Evolutionary conservation across 2,888 invertebrate species (phyloP), one percentile per base, ranked within the genome.

Genomic region (Ecliptopera silaceata): DNA sequence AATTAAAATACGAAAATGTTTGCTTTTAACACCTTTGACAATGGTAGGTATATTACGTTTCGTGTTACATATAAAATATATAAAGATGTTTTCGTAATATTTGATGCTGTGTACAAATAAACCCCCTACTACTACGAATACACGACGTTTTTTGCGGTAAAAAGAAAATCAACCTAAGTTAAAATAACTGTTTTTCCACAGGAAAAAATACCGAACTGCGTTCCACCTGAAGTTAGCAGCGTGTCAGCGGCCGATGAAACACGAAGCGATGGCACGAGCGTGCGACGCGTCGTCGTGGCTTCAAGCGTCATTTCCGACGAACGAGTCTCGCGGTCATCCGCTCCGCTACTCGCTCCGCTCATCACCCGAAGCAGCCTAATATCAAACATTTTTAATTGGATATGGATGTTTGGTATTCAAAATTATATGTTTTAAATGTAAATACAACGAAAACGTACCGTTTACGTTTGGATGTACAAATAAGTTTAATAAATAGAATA

Each of bases 231-330:
- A 77, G 92, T 92, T 4, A 87, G 86, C 65, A 86, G 87, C 54
- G 79, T 84, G 2, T 82, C 88, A 29, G 82, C 80, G 0, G 77
- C 84, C 0, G 89, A 87, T 0, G 88, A 88, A 51, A 73, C 82
- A 1, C 76, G 81, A 52, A 84, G 64, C 42, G 88, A 89, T 0
- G 88, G 84, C 0, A 78, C 88, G 0, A 91, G 84, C 18, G 90
- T 92, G 2, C 82, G 89, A 6, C 93, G 93, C 1, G 92, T 94
- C 1, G 93, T 94, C 0, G 92, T 94, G 38, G 94, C 94, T 4
- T 94, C 94, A 51, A 94, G 94, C 74, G 94, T 94, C 10, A 93
- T 94, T 92, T 92, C 94, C 0, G 94, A 94, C 62, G 94, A 94
- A 62, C 76, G 90, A 29, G 78, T 75, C 1, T 69, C 85, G 1